Conservation (phyloP, 2,797 vertebrate species). For the Lagodon rhomboides region DNA sequence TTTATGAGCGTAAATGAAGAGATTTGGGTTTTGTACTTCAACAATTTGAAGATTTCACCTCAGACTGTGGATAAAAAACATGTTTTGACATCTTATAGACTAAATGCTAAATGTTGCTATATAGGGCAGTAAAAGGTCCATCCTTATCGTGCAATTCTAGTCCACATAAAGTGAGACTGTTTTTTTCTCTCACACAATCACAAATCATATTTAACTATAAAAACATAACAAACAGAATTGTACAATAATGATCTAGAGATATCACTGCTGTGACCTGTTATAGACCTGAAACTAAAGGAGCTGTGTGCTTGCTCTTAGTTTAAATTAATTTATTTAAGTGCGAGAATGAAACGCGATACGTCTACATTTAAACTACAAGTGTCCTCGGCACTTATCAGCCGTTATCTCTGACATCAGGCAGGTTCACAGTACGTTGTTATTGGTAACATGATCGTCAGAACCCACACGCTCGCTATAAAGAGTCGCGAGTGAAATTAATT, state of each 20-base stretch:
- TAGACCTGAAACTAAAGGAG: slow-evolving; percentile 7
- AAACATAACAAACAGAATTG: neutral
- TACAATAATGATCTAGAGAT: neutral
- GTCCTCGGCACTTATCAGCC: neutral
- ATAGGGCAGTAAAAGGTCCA: neutral
- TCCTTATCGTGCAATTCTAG: neutral
- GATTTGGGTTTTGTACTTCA: too few species aligned
- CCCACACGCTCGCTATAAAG: slow-evolving; percentile 53
- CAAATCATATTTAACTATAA: neutral
- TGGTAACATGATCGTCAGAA: slow-evolving; percentile 75
- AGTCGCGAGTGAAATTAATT: slow-evolving; percentile 71
- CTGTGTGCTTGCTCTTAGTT: neutral
- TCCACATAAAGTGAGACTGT: neutral
- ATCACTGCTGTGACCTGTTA: slow-evolving; percentile 10
- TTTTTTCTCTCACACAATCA: slow-evolving; percentile 6
- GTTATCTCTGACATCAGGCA: slow-evolving; percentile 48
- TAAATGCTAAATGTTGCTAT: too few species aligned
- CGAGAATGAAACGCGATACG: slow-evolving; percentile 22
- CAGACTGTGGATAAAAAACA: too few species aligned
- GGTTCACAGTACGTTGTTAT: slow-evolving; percentile 57
- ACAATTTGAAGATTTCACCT: too few species aligned
- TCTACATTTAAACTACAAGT: slow-evolving; percentile 17
- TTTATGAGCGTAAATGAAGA: too few species aligned
- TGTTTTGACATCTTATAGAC: too few species aligned
- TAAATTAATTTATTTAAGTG: slow-evolving; percentile 4